Base-by-base conservation (phyloP, 2,888 invertebrate species). In the Octodonta nipae region DNA sequence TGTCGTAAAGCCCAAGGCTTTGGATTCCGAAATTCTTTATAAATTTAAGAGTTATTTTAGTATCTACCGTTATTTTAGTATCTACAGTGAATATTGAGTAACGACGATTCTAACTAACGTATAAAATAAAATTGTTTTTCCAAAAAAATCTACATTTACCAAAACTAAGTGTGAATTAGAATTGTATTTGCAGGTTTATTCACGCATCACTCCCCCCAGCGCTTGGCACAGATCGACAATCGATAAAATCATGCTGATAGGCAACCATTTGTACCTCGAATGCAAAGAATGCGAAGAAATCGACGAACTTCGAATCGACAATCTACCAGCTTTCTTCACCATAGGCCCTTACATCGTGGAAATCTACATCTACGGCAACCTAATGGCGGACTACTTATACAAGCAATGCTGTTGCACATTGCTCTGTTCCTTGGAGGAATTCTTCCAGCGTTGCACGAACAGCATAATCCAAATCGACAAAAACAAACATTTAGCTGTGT, bases 131-230 rank as follows among this genome's bases (percentile, higher is more conserved):
- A n/a, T n/a, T n/a, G n/a, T n/a, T n/a, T n/a, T n/a, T n/a, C n/a
- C n/a, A n/a, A n/a, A n/a, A n/a, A n/a, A n/a, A n/a, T n/a, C n/a
- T n/a, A n/a, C n/a, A n/a, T n/a, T n/a, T n/a, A n/a, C n/a, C n/a
- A n/a, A n/a, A n/a, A n/a, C n/a, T n/a, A n/a, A n/a, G n/a, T n/a
- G 6, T 20, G 20, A 4, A 22, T 3, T 22, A 10, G 22, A 22
- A 22, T 3, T 22, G n/a, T n/a, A 11, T 3, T 22, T 22, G 4
- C 22, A 53, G 54, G 50, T 75, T 0, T 78, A 78, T 42, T 66
- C 75, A 0, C 69, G 73, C 47, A 73, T 78, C 41, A 74, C 77
- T 2, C 70, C 72, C 1, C 69, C 75, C 0, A 70, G 68, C 31
- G 64, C 69, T 0, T 73, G 73, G 73, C 67, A 66, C 43, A 63